These are phyloP conservation scores for Acanthosepion lycidas DNA, from an alignment of 2,888 invertebrate genomes.

Conservation along the genomic window DNA sequence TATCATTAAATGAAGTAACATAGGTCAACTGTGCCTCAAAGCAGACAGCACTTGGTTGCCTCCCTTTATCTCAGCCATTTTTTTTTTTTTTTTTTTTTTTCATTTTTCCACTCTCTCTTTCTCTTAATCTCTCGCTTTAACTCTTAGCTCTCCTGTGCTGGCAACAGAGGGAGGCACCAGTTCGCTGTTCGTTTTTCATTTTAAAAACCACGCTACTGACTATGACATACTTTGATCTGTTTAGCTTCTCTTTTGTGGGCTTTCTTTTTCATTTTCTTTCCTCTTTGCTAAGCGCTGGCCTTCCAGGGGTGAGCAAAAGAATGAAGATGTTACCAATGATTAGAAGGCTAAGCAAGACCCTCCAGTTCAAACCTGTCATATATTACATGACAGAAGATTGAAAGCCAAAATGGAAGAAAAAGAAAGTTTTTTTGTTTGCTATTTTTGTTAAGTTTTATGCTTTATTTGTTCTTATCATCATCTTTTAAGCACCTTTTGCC, in stretches of 20 bases:
- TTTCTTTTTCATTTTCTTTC: neutral
- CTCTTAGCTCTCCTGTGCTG: neutral
- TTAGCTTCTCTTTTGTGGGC: neutral
- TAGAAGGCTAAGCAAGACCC: neutral
- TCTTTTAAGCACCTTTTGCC: no score
- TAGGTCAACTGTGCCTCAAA: constrained; percentile 42
- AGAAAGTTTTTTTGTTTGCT: neutral
- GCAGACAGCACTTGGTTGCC: constrained; percentile 33
- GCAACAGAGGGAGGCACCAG: neutral
- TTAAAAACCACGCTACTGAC: neutral
- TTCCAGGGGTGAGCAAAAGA: constrained; percentile 17
- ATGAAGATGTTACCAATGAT: constrained; percentile 18
- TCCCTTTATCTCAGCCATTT: neutral
- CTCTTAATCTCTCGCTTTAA: neutral
- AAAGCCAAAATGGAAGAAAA: neutral
- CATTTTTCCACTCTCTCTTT: neutral
- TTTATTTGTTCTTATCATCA: no score
- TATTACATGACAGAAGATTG: constrained; percentile 22
- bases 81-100: neutral
- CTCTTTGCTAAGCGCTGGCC: neutral
- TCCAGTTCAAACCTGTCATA: constrained; percentile 33
- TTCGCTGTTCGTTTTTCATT: neutral
- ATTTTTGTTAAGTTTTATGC: no score
- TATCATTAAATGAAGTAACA: constrained; percentile 46
- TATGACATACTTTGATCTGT: neutral